Evolutionary conservation across 1,140 invertebrate species (phyloP), one percentile per base, ranked within the genome.

Genomic region (Theocolax elegans): DNA sequence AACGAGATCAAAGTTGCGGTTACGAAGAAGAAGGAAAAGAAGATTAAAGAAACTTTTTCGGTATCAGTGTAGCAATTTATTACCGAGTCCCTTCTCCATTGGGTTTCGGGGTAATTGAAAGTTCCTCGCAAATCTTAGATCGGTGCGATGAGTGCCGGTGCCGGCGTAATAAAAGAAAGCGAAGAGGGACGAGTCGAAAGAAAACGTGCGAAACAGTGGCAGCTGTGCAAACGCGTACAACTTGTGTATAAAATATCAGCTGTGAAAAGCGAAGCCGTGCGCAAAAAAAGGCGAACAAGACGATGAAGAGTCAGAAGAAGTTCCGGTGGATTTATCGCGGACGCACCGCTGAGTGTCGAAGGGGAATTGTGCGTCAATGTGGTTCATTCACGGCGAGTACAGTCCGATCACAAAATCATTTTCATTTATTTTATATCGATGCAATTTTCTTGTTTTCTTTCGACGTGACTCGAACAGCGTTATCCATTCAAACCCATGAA

Each of bases 281-380:
- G 12, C 29, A 40, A 64, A 19, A 23, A 49, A 21, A 51, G 40
- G 15, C 1, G 59, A 35, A 9, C 27, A 15, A 19, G 54, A 40
- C 13, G 17, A 38, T n/a, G 35, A 53, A 42, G 49, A 44, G n/a
- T 13, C 13, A 54, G 35, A 72, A 73, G 72, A 74, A 68, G 72
- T 66, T 63, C 56, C 70, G 65, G 70, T 68, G 75, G 54, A 73
- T 74, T 76, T 76, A 77, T 77, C 73, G 74, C 72, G 70, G 40
- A 51, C 51, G 71, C 53, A 44, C 69, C 72, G 72, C 72, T 48
- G 73, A 73, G 76, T 75, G 75, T 71, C 72, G 74, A 79, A 74
- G 75, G 67, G 75, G 72, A 76, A 58, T 76, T 74, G 72, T 72
- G 72, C 70, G 73, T 78, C 75, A 78, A 78, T 78, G 76, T 76